These are phyloP conservation scores for Argynnis bischoffii DNA, from an alignment of 2,888 invertebrate genomes.

Conservation along the genomic window DNA sequence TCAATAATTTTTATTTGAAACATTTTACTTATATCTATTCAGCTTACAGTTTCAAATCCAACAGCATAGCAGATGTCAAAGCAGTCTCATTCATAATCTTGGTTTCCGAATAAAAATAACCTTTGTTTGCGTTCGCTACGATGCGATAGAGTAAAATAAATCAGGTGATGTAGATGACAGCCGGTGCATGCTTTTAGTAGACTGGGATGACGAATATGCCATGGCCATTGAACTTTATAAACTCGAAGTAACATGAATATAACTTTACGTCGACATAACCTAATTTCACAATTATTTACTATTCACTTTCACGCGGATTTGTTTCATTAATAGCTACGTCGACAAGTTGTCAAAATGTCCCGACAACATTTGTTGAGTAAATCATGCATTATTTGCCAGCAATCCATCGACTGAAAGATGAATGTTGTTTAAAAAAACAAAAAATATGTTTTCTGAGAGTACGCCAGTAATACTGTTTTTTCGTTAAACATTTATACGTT, in stretches of 20 bases:
- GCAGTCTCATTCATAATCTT: conserved; percentile 67
- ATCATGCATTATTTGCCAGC: conserved; percentile 21
- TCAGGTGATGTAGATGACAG: conserved; percentile 65
- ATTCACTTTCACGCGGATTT: conserved; percentile 16
- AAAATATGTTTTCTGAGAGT: conserved; percentile 4
- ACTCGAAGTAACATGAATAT: conserved; percentile 6
- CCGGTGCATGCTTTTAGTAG: conserved; percentile 46
- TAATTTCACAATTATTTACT: conserved; percentile 14
- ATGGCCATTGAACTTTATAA: conserved; percentile 46
- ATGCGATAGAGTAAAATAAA: conserved; percentile 66
- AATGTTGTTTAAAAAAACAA: conserved; percentile 17
- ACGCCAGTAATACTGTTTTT: conserved; percentile 34
- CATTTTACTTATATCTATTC: no score
- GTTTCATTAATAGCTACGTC: conserved; percentile 34
- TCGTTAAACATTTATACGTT: conserved; percentile 51
- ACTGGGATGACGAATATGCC: conserved; percentile 63
- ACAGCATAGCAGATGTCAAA: conserved; percentile 46
- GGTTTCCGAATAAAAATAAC: conserved; percentile 65
- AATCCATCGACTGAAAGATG: conserved; percentile 20
- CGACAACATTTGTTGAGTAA: conserved; percentile 21
- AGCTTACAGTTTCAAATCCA: no score
- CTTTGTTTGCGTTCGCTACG: conserved; percentile 54
- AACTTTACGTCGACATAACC: not conserved
- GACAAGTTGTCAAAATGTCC: conserved; percentile 33
- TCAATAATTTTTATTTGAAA: no score